A percentile compares a stretch with the other conserved stretches of the same genome.
These are phyloP conservation scores for Melieria picta DNA, from an alignment of 2,888 invertebrate species.

Conservation along the genomic window DNA sequence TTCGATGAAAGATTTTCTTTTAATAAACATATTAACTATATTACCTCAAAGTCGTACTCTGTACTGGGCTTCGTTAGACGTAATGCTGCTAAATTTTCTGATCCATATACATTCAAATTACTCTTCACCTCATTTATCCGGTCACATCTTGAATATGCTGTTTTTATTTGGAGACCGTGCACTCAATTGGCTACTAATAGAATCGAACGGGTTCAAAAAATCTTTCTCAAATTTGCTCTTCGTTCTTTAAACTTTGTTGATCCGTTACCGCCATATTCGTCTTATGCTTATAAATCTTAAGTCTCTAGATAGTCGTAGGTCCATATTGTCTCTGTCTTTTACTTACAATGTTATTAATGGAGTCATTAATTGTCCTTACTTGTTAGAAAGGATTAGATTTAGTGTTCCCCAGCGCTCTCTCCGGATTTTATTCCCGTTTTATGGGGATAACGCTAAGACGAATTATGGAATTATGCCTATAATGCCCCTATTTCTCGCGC, in stretches of 20 bases:
- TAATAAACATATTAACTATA: neutral
- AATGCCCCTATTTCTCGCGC: slow-evolving; percentile 1
- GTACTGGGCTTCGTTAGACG: neutral
- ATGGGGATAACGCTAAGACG: neutral
- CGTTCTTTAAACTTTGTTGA: neutral
- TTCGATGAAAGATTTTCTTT: neutral
- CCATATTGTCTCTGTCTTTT: neutral
- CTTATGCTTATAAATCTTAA: neutral
- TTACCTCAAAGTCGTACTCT: neutral
- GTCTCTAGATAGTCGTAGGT: neutral
- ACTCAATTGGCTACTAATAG: neutral
- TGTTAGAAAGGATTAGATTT: slow-evolving; percentile 4
- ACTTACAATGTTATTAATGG: neutral
- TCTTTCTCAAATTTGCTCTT: neutral
- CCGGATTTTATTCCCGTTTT: neutral
- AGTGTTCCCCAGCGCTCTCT: neutral
- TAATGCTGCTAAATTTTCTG: neutral
- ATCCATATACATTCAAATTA: neutral
- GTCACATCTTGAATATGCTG: neutral
- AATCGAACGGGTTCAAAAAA: neutral
- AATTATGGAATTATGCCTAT: neutral
- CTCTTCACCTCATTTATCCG: neutral
- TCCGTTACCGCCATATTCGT: neutral
- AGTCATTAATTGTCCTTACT: neutral
- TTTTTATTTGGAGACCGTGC: neutral